Base-by-base conservation (phyloP, 2,797 vertebrate genomes). In the Astyanax mexicanus region DNA sequence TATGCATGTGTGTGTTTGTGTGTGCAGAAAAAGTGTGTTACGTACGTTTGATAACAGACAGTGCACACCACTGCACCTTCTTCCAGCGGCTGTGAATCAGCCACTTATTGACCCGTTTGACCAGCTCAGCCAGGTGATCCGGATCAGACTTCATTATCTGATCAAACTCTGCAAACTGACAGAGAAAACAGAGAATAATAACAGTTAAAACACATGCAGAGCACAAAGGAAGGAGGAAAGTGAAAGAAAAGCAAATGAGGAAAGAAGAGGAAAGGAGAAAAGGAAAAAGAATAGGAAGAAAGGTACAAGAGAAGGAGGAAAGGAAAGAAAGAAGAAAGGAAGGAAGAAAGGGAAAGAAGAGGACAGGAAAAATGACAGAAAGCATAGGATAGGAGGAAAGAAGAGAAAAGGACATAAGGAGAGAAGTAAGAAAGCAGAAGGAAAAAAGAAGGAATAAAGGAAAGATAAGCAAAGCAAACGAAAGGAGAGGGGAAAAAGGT, bases 91-190 rank as follows among this genome's bases (percentile, higher is more conserved):
- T 98, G 92, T 95, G 96, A 87, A 98, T 93, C 10, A 99, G 95
- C 98, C 98, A 99, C 82, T 91, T 95, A 91, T 98, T 98, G 82
- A 99, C 98, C 81, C 93, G 93, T 84, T 95, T 95, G 80, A 99
- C 94, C 85, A 99, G 90, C 85, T 96, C 95, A 0, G 96, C 97
- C 83, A 99, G 92, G 86, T 99, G 96, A 60, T 99, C 97, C 0
- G 98, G 98, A 86, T 99, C 98, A 17, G 98, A 98, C 89, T 97
- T 97, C 98, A 99, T 98, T 82, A 99, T 98, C 89, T 98, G 95
- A 89, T 99, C 98, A 47, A 99, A 99, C 89, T 99, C 98, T 75
- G 95, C 94, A 89, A 99, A 99, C 97, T 98, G 88, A 13, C 23
- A 27, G 25, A 32, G n/a, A 6, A 6, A 51, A 51, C 19, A 51